These are phyloP conservation scores for Darwinula stevensoni DNA, from an alignment of 2,888 invertebrate species.

Conservation along the genomic window DNA sequence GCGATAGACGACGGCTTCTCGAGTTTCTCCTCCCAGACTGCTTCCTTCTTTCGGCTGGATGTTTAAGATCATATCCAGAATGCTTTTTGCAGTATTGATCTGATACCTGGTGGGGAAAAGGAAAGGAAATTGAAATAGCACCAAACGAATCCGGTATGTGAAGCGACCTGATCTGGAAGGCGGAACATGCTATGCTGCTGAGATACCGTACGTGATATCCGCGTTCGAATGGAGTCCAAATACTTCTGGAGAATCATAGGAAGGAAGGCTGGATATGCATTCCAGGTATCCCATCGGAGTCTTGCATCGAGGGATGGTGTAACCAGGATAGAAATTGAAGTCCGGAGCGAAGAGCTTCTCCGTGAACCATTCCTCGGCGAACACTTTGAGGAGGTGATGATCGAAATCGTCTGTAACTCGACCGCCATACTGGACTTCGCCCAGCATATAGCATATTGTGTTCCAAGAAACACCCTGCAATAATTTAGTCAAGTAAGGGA, in stretches of 20 bases:
- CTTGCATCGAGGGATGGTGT: conserved; percentile 57
- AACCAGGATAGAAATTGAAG: conserved; percentile 78
- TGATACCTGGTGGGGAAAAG: conserved; percentile 28
- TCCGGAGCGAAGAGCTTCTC: conserved; percentile 54
- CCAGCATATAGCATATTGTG: conserved; percentile 87
- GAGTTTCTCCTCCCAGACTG: conserved; percentile 60
- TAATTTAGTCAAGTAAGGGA: conserved; percentile 3
- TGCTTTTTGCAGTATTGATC: conserved; percentile 65
- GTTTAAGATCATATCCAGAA: conserved; percentile 70
- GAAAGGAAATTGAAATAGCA: too few relatives aligned
- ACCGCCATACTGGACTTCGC: conserved; percentile 57
- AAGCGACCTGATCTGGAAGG: too few relatives aligned
- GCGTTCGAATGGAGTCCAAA: conserved; percentile 90
- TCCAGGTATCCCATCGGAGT: conserved; percentile 25
- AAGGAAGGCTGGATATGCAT: conserved; percentile 54
- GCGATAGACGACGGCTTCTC: conserved; percentile 69
- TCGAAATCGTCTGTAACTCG: conserved; percentile 92
- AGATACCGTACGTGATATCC: conserved; percentile 44
- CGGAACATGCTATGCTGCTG: too few relatives aligned
- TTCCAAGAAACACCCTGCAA: conserved; percentile 69
- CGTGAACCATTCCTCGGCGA: conserved; percentile 74
- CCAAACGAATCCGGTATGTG: too few relatives aligned
- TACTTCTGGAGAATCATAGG: conserved; percentile 71
- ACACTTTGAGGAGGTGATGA: conserved; percentile 67
- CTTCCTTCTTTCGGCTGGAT: conserved; percentile 87